phyloP scores from a whole-genome alignment of 2,113 vertebrate species.

The Phylloscopus whistleri region DNA sequence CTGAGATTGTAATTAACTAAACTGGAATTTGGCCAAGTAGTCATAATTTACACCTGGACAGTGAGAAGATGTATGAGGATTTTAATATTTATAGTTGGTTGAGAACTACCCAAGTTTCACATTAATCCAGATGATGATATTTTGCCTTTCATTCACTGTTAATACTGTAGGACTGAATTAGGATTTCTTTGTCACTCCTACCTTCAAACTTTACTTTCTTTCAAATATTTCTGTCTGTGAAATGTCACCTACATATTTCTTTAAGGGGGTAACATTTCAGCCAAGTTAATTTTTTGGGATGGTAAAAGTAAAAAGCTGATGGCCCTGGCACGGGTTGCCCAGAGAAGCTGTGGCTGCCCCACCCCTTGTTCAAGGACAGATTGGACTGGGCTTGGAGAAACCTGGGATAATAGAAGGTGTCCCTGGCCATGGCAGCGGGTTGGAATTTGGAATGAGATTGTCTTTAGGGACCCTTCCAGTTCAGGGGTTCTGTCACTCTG shows the following conservation, averaged over 20 bases:
- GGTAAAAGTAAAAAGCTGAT: background rate
- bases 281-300: background rate
- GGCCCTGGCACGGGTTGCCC: background rate
- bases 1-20: constrained; percentile 35
- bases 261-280: background rate
- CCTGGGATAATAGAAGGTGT: background rate
- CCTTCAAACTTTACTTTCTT: background rate
- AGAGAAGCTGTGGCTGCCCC: background rate
- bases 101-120: background rate
- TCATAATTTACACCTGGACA: constrained; percentile 16
- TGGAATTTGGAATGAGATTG: background rate
- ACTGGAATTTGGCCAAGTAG: constrained; percentile 26
- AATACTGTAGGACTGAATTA: background rate
- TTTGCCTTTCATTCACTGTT: background rate
- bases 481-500: background rate
- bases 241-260: fast-evolving
- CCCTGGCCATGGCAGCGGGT: background rate
- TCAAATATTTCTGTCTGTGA: background rate
- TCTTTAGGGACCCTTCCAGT: background rate
- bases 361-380: background rate
- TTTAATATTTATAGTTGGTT: background rate
- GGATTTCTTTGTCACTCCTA: background rate
- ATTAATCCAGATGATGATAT: background rate
- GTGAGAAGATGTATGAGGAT: background rate
- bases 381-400: background rate